Conservation (phyloP, 2,888 invertebrate genomes). For the Pogonocherus hispidulus region DNA sequence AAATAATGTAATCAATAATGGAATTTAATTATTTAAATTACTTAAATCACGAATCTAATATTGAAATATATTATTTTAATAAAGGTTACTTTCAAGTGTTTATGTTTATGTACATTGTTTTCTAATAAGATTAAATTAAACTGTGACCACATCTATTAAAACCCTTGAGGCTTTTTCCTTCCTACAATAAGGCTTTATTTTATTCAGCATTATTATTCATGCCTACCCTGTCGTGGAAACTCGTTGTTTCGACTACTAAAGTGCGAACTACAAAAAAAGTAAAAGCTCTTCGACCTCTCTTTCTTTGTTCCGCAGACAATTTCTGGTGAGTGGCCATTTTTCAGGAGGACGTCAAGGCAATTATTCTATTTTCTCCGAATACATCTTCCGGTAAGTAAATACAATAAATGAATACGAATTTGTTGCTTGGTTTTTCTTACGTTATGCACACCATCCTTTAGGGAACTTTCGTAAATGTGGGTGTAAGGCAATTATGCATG, state of each 20-base stretch:
- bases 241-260: neutral
- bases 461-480: neutral
- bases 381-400: slow-evolving; percentile 4
- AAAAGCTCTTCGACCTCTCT: neutral
- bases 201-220: slow-evolving; percentile 4
- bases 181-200: neutral
- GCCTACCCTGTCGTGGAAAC: neutral
- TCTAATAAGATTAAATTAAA: too few species aligned
- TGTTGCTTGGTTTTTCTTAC: neutral
- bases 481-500: neutral
- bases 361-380: slow-evolving; percentile 11
- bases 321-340: slow-evolving; percentile 13
- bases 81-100: too few species aligned
- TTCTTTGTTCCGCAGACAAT: slow-evolving; percentile 2
- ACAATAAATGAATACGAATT: neutral
- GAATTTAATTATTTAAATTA: too few species aligned
- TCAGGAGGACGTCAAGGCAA: slow-evolving; percentile 13
- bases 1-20: too few species aligned
- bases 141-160: too few species aligned
- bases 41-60: too few species aligned
- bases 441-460: neutral
- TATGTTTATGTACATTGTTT: too few species aligned
- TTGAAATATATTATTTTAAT: too few species aligned
- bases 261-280: slow-evolving; percentile 4
- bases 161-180: too few species aligned